Evolutionary conservation across 2,888 invertebrate species (phyloP), one percentile per base, ranked within the genome.

Genomic region (Selenia dentaria): DNA sequence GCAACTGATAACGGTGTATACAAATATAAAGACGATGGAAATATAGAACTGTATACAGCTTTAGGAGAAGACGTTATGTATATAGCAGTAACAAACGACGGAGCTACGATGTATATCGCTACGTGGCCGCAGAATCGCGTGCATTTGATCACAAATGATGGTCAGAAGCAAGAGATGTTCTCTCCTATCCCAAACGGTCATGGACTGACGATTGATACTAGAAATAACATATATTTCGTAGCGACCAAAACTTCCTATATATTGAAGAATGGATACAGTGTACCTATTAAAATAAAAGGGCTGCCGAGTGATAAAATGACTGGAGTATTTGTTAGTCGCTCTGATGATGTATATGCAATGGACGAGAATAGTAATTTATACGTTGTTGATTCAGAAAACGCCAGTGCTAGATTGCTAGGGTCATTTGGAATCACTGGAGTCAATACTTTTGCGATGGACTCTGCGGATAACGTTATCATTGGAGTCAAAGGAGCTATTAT

Each of bases 71-170:
- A 90, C 44, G 83, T 90, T 0, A 90, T 90, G 89, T 90, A 89
- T 43, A 62, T 83, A 5, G 79, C 88, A 0, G 74, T 83, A 0
- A 75, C 70, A 0, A 77, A 63, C 14, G 84, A 88, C 43, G 89
- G 88, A 0, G 49, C 46, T 0, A 58, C 67, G 0, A 81, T 89
- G 79, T 90, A 81, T 6, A 80, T 87, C 41, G 88, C 89, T 0
- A 90, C 90, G 0, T 90, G 87, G 86, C 90, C 90, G 0, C 88
- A 89, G 25, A 89, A 90, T 46, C 61, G 86, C 6, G 90, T 90
- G 0, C 81, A 81, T 9, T 83, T 73, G 40, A 78, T 90, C 1
- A 78, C 79, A 0, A 81, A 79, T 14, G 76, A 82, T 0, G 87
- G 88, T 0, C 77, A 79, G 14, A 79, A 74, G 8, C 74, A 74